Base-by-base conservation (phyloP, 2,888 invertebrate species). In the Drosophila histrio region DNA sequence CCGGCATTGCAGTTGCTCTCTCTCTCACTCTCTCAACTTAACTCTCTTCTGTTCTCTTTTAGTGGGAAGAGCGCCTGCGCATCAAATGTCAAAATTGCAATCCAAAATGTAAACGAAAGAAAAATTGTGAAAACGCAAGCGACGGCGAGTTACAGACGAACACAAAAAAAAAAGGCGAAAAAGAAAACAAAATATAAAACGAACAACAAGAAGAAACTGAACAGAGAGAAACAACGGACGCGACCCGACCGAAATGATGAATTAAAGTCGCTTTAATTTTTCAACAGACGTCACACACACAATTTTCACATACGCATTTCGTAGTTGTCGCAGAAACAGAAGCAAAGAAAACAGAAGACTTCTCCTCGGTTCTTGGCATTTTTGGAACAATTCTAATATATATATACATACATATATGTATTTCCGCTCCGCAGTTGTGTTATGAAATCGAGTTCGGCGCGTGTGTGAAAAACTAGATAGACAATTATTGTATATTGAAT, bases 61-160 rank as follows among this genome's bases (percentile, higher is more conserved):
- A 21, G 1, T 3, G 7, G 1, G 1, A n/a, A 43, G 43, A 61
- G 83, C 83, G 83, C 86, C 44, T 77, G 88, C 83, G 88, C 88
- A 49, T 38, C 67, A 87, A 85, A 68, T 59, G 83, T 83, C 83
- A 83, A 82, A 83, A 82, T 71, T 82, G 83, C 79, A 85, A 57
- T 71, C 66, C 47, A 75, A 63, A 87, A 72, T 82, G 77, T 78
- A 74, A 83, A 71, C 86, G 77, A 87, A 67, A 46, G 77, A 69
- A 68, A 76, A 82, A 62, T 72, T 68, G 63, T 65, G 59, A 62
- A 72, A 66, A 60, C n/a, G 49, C 67, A 57, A 36, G 39, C 56
- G 44, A 19, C 26, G 44, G 13, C 26, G 1, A 24, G 36, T 53
- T 24, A 36, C 49, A 63, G 36, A 24, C 46, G 43, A 46, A 34